Evolutionary conservation across 2,113 vertebrate genomes (phyloP).

Genomic region (Geococcyx californianus): DNA sequence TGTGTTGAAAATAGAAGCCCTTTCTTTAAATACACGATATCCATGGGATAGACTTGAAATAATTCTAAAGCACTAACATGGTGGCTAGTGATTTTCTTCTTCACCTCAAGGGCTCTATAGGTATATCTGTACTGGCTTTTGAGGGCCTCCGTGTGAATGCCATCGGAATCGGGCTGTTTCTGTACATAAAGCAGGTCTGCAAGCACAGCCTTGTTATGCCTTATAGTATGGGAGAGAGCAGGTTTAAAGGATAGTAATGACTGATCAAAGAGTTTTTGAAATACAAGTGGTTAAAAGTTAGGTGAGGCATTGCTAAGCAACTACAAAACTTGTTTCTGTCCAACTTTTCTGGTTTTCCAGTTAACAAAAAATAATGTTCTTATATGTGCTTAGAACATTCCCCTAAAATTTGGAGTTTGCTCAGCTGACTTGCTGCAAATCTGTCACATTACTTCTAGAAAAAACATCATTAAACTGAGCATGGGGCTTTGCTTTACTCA

Average conservation of each 20-base stretch:
- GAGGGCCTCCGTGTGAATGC: background rate
- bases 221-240: background rate
- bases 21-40: background rate
- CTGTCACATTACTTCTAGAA: background rate
- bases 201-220: background rate
- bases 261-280: background rate
- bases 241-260: background rate
- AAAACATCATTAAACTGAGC: background rate
- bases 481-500: background rate
- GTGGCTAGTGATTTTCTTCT: background rate
- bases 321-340: background rate
- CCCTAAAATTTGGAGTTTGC: background rate
- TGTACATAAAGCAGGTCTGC: background rate
- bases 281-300: background rate
- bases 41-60: background rate
- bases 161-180: background rate
- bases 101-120: background rate
- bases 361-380: background rate
- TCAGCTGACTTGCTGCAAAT: conserved; percentile 22
- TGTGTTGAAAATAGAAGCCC: background rate
- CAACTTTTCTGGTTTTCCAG: background rate
- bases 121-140: rapidly evolving
- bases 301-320: background rate
- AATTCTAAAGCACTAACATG: background rate
- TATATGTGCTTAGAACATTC: background rate